Conservation (phyloP, 2,113 vertebrate species). For the Neogobius melanostomus region DNA sequence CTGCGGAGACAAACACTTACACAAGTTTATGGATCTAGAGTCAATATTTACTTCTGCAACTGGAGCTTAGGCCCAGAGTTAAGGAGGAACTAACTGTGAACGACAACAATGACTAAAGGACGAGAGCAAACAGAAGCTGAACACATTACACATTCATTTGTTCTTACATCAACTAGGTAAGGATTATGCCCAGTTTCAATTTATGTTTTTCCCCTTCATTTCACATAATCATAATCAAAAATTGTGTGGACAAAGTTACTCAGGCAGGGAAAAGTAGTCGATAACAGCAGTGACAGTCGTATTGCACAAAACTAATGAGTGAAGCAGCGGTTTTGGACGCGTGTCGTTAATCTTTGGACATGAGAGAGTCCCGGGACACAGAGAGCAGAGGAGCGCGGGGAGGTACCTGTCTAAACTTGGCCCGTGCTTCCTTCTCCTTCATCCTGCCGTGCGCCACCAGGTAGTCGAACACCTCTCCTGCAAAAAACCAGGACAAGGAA, state of each 20-base stretch:
- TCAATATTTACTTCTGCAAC: conserved; percentile 6
- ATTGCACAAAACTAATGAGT: no score
- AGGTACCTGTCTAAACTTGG: conserved; percentile 98
- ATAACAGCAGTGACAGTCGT: no score
- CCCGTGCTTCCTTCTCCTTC: conserved; percentile 99
- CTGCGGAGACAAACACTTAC: not conserved
- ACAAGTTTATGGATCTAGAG: not conserved
- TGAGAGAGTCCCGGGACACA: conserved; percentile 34
- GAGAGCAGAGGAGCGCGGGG: conserved; percentile 39
- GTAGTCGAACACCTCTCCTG: conserved; percentile 98
- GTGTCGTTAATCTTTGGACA: conserved; percentile 7
- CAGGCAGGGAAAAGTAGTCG: no score
- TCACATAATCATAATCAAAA: no score
- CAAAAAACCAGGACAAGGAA: conserved; percentile 35
- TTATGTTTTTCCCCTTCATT: no score
- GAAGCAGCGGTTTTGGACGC: conserved; percentile 3
- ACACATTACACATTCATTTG: no score
- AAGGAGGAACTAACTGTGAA: not conserved
- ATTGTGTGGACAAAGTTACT: no score
- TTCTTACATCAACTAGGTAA: no score
- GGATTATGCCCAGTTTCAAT: no score
- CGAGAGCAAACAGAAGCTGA: no score
- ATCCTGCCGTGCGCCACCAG: conserved; percentile 98
- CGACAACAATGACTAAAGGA: no score
- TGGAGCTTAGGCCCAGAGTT: not conserved